These are phyloP conservation scores for Callipepla squamata DNA, from an alignment of 2,113 vertebrate genomes.

Conservation along the genomic window DNA sequence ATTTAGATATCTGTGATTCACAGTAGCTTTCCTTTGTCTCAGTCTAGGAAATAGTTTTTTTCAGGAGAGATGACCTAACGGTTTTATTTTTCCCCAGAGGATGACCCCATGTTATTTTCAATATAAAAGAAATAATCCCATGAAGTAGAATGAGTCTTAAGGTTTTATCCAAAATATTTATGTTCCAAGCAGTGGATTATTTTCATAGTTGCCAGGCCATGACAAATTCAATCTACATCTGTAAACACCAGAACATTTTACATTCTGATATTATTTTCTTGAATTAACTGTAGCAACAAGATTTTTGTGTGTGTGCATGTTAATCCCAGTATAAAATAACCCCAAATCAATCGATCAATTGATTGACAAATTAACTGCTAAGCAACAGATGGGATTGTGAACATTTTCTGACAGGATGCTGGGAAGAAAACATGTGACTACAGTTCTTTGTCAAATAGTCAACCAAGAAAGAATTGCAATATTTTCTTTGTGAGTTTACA, in stretches of 20 bases:
- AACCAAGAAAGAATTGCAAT: slow-evolving; percentile 70
- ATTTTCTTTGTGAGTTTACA: slow-evolving; percentile 74
- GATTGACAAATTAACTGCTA: slow-evolving; percentile 81
- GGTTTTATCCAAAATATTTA: slow-evolving; percentile 69
- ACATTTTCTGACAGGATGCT: slow-evolving; percentile 61
- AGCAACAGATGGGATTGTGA: slow-evolving; percentile 73
- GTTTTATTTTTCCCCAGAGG: background rate
- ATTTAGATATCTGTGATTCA: background rate
- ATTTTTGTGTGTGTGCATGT: slow-evolving; percentile 24
- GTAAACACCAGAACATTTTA: slow-evolving; percentile 71
- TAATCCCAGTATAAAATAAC: slow-evolving; percentile 67
- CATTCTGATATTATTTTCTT: slow-evolving; percentile 69
- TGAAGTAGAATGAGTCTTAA: slow-evolving; percentile 13
- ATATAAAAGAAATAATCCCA: background rate
- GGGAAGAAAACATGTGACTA: slow-evolving; percentile 77
- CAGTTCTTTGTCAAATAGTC: slow-evolving; percentile 72
- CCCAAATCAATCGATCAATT: slow-evolving; percentile 76
- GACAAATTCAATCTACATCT: slow-evolving; percentile 76
- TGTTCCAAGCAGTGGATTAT: slow-evolving; percentile 65
- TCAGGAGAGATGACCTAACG: background rate
- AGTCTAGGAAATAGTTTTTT: background rate
- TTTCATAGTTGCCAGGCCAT: slow-evolving; percentile 72
- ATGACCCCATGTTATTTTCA: background rate
- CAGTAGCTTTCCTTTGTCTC: background rate
- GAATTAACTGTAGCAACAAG: slow-evolving; percentile 62